These are phyloP conservation scores for Seriola aureovittata DNA, from an alignment of 2,113 vertebrate species.

Conservation along the genomic window DNA sequence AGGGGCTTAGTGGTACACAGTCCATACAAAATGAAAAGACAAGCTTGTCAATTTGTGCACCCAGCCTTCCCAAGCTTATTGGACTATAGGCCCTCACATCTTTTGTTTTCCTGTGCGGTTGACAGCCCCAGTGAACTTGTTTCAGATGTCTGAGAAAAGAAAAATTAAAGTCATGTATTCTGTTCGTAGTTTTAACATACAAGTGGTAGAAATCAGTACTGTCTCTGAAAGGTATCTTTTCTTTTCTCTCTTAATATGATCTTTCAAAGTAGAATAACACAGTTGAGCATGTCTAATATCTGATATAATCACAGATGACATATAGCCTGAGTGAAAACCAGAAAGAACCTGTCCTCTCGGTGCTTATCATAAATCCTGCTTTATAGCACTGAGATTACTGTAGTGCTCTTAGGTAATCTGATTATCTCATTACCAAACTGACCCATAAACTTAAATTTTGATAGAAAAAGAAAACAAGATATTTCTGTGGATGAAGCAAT, in stretches of 20 bases:
- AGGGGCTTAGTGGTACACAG: neutral
- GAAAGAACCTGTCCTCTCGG: neutral
- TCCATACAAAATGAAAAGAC: neutral
- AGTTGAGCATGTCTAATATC: conserved; percentile 9
- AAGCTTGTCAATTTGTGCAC: conserved; percentile 20
- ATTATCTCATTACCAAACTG: neutral
- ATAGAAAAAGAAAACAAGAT: neutral
- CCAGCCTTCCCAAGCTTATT: neutral
- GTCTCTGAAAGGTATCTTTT: neutral
- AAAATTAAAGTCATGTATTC: neutral
- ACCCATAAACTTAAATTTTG: neutral
- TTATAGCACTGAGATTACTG: neutral
- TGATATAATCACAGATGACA: conserved; percentile 22
- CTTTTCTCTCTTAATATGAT: neutral
- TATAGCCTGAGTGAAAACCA: neutral
- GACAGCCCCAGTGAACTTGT: neutral
- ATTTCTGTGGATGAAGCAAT: neutral
- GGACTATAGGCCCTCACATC: neutral
- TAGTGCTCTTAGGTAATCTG: neutral
- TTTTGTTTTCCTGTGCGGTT: neutral
- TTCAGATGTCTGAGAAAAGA: neutral
- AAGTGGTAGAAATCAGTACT: neutral
- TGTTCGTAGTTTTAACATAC: neutral
- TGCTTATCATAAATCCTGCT: neutral
- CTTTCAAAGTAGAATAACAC: neutral